Base-by-base conservation (phyloP, 1,140 invertebrate genomes). In the Steinernema khuongi region DNA sequence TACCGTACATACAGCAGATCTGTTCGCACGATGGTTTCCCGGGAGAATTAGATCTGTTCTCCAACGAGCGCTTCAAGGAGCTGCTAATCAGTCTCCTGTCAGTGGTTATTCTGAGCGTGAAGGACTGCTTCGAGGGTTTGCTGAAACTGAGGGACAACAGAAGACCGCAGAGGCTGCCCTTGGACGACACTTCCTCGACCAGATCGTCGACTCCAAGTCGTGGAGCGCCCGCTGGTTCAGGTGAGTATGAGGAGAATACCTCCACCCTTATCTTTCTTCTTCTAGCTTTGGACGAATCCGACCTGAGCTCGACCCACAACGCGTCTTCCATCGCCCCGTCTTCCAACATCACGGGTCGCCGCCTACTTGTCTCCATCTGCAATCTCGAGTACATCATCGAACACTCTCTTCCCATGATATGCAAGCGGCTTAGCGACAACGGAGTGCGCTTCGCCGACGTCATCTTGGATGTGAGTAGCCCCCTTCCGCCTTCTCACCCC, bases 361-460 rank as follows among this genome's bases (percentile, higher is more conserved):
- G 79, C 33, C 70, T 85, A 31, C 68, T 84, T 1, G 81, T 83
- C 2, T 70, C 75, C 26, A 75, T 85, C 29, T 77, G 81, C n/a
- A 85, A 84, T 70, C 68, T 85, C 18, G 84, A 84, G 26, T 83
- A 83, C 70, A 74, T 84, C 19, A 50, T 82, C 1, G 74, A 73
- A 14, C 74, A 79, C 26, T 85, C 82, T 7, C 50, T 84, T 17
- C 73, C 80, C n/a, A 33, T 67, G 26, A 79, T 85, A 4, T 81
- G 79, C 43, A 80, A 80, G 36, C 75, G 81, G 32, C 73, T 84
- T 31, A 70, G 43, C n/a, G 82, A 85, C 31, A 79, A 76, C 68
- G 82, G 81, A 18, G 72, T 85, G 2, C 84, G 84, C 70, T 83
- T 74, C 75, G 70, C 76, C 1, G 84, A 85, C 43, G 68, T 79